Evolutionary conservation across 2,888 invertebrate genomes (phyloP).

Genomic region (Chrysolina haemoptera): DNA sequence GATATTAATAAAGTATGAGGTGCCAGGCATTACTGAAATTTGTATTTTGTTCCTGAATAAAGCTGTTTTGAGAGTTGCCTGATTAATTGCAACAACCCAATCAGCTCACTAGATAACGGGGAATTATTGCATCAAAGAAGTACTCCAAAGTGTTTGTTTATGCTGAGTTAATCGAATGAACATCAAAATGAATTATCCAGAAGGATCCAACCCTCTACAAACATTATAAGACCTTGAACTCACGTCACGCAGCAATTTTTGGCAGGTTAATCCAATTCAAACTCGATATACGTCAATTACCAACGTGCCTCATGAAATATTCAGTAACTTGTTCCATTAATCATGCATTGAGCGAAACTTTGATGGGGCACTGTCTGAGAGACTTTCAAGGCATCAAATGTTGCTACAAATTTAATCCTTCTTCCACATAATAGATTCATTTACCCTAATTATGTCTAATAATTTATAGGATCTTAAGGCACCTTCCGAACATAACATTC

Average conservation of each 20-base stretch:
- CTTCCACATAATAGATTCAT: constrained; percentile 22
- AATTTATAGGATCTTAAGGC: constrained; percentile 9
- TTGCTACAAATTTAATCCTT: constrained; percentile 31
- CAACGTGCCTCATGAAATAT: constrained; percentile 12
- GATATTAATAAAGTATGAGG: too few relatives aligned
- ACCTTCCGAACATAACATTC: neutral
- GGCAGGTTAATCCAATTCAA: neutral
- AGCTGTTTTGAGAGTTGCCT: neutral
- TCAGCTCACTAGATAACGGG: neutral
- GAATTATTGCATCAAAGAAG: too few relatives aligned
- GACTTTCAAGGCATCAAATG: constrained; percentile 29
- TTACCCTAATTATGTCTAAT: constrained; percentile 14
- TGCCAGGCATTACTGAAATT: too few relatives aligned
- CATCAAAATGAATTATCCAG: neutral
- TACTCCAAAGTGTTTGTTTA: too few relatives aligned
- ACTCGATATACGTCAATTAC: constrained; percentile 10
- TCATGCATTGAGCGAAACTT: constrained; percentile 34
- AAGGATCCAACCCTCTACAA: neutral
- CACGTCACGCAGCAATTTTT: constrained; percentile 18
- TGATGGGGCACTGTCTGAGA: constrained; percentile 29
- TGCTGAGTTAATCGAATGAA: too few relatives aligned
- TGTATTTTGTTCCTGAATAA: neutral
- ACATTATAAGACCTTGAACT: neutral
- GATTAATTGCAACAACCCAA: neutral
- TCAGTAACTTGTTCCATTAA: constrained; percentile 22